Conservation (phyloP, 2,888 invertebrate species). For the Diarsia brunnea region DNA sequence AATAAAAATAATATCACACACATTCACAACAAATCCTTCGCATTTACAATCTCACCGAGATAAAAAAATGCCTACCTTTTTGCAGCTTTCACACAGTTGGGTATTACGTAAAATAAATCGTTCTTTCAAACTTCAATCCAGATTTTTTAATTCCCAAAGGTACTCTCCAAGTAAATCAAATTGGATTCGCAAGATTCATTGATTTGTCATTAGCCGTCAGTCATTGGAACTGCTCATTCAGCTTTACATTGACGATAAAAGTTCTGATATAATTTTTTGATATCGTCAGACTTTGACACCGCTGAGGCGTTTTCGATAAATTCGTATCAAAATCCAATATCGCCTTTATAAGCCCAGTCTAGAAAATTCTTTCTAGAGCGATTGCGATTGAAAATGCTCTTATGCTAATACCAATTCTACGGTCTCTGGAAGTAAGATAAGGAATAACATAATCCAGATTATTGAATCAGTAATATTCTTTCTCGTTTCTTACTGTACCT, state of each 20-base stretch:
- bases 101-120: constrained; percentile 53
- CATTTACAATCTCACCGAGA: constrained; percentile 1
- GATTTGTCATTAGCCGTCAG: constrained; percentile 68
- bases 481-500: constrained; percentile 41
- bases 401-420: constrained; percentile 70
- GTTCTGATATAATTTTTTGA: constrained; percentile 87
- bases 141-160: constrained; percentile 51
- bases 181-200: constrained; percentile 58
- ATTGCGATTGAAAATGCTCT: constrained; percentile 78
- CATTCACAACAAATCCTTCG: constrained; percentile 1
- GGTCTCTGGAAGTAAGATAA: constrained; percentile 61
- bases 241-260: constrained; percentile 81
- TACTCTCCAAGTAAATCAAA: constrained; percentile 48
- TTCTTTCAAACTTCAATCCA: constrained; percentile 49
- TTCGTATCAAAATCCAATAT: constrained; percentile 87
- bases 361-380: constrained; percentile 69
- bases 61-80: constrained; percentile 23
- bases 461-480: constrained; percentile 64
- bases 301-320: constrained; percentile 81
- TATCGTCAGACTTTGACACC: constrained; percentile 82
- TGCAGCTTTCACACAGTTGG: constrained; percentile 8
- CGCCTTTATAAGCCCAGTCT: constrained; percentile 72
- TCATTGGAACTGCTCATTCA: constrained; percentile 67
- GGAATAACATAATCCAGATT: constrained; percentile 65
- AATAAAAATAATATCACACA: constrained; percentile 4